These are phyloP conservation scores for Rhamnusium bicolor DNA, from an alignment of 2,888 invertebrate species.

Conservation along the genomic window DNA sequence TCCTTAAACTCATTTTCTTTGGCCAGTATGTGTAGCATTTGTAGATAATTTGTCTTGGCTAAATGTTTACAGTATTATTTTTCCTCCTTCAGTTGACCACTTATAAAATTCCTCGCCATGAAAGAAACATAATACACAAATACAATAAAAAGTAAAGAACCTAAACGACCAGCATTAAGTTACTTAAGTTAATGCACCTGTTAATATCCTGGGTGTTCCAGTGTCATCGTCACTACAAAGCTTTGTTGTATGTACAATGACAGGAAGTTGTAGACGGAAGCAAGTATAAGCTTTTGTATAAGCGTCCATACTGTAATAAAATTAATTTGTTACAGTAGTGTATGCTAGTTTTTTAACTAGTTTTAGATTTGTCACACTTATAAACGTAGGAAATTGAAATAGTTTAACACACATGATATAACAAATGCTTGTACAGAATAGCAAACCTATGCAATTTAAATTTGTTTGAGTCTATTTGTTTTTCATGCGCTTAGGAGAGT, in stretches of 20 bases:
- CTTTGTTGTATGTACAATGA: constrained; percentile 25
- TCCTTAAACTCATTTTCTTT: too few relatives aligned
- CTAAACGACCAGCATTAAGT: constrained; percentile 41
- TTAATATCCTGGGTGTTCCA: constrained; percentile 38
- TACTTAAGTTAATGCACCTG: constrained; percentile 43
- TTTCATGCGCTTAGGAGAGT: too few relatives aligned
- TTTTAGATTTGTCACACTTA: constrained; percentile 25
- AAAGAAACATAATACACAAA: constrained; percentile 12
- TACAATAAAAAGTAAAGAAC: constrained; percentile 22
- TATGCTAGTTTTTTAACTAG: constrained; percentile 4
- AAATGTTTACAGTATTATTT: too few relatives aligned
- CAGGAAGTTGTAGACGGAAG: constrained; percentile 34
- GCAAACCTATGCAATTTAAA: background rate
- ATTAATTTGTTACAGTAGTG: constrained; percentile 18
- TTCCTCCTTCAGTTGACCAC: too few relatives aligned
- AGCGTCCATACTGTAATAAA: constrained; percentile 13
- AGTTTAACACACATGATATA: background rate
- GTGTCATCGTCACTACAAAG: constrained; percentile 27
- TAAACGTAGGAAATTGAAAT: constrained; percentile 18
- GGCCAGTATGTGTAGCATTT: too few relatives aligned
- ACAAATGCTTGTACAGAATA: background rate
- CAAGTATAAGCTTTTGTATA: constrained; percentile 16
- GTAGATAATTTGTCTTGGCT: too few relatives aligned
- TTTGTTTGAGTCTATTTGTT: too few relatives aligned
- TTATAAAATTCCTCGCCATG: background rate